These are phyloP conservation scores for Paratilapia polleni DNA, from an alignment of 2,113 vertebrate genomes.

Conservation along the genomic window DNA sequence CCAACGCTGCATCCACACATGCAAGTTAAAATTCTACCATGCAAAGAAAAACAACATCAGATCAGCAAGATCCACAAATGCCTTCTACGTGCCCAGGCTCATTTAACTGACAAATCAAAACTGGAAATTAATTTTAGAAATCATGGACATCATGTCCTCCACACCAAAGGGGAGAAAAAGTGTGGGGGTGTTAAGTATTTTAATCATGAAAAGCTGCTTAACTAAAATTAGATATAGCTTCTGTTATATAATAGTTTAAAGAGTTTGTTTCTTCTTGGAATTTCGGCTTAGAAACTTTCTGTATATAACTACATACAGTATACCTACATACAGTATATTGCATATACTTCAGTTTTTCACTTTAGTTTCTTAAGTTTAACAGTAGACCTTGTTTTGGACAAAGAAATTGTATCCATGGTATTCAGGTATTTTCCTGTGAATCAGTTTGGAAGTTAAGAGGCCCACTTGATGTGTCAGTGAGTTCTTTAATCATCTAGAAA, in stretches of 20 bases:
- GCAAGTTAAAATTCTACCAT: not conserved
- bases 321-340: not conserved
- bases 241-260: not conserved
- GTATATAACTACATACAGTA: not conserved
- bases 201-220: not conserved
- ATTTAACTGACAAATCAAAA: not conserved
- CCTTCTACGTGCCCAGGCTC: not conserved
- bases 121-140: not conserved
- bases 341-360: not conserved
- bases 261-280: not conserved
- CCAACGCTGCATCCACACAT: not conserved
- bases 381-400: not conserved
- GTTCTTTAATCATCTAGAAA: constrained; percentile 36
- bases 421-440: constrained; percentile 7
- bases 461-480: constrained; percentile 33
- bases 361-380: not conserved
- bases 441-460: constrained; percentile 25
- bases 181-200: not conserved
- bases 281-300: not conserved
- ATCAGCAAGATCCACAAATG: too few species aligned
- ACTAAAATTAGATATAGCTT: not conserved
- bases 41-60: not conserved
- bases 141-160: not conserved
- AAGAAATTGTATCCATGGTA: not conserved
- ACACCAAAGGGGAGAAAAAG: not conserved